phyloP scores from a whole-genome alignment of 1,140 invertebrate species.

The Pseudobourletiella spinata region DNA sequence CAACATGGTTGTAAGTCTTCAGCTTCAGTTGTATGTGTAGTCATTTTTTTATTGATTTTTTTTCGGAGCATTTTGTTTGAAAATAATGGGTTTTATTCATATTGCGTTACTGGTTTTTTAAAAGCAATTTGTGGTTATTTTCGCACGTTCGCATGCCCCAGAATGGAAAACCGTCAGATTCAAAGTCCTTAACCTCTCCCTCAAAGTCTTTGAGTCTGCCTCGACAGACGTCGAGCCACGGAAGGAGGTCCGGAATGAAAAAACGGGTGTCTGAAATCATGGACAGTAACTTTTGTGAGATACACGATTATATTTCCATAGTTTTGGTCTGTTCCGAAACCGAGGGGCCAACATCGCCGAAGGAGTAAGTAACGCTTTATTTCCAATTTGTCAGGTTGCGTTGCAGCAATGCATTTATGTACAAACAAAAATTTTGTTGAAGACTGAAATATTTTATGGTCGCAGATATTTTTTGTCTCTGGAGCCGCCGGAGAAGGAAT shows the following conservation, averaged over 20 bases:
- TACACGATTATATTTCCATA: constrained; percentile 8
- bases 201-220: not conserved
- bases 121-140: not conserved
- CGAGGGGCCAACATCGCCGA: not conserved
- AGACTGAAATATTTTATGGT: not conserved
- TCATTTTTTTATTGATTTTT: not conserved
- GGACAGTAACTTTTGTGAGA: not conserved
- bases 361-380: not conserved
- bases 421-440: not conserved
- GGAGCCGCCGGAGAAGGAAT: not conserved
- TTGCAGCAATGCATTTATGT: not conserved
- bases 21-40: not conserved
- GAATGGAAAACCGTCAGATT: not conserved
- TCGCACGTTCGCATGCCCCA: not conserved
- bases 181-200: not conserved
- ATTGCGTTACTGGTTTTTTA: not conserved
- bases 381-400: not conserved
- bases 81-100: not conserved
- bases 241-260: not conserved
- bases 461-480: constrained; percentile 12
- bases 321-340: not conserved
- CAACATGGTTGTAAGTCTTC: not conserved
- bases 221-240: not conserved
- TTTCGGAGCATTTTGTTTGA: not conserved
- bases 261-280: not conserved